Evolutionary conservation across 2,888 invertebrate genomes (phyloP).

Genomic region (Marasmarcha lunaedactyla): DNA sequence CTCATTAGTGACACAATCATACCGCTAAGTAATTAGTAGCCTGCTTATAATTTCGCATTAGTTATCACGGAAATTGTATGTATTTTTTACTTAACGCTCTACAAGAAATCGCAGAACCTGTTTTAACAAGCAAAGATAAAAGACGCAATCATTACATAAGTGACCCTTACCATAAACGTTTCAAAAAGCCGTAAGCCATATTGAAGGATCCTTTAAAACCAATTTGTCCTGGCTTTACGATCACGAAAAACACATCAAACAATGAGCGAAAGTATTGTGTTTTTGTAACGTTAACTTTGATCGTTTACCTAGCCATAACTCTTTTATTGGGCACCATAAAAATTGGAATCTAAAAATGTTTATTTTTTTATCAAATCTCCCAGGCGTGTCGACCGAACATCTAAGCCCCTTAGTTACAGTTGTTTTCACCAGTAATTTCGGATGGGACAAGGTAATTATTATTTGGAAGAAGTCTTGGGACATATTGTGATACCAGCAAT

Average conservation of each 20-base stretch:
- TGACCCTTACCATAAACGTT: slow-evolving; percentile 27
- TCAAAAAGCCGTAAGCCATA: slow-evolving; percentile 28
- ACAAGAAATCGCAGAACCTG: no score
- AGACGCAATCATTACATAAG: background rate
- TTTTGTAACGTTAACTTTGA: slow-evolving; percentile 48
- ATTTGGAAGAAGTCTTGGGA: slow-evolving; percentile 27
- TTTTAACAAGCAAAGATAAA: no score
- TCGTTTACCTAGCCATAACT: slow-evolving; percentile 49
- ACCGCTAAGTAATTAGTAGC: background rate
- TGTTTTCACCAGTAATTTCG: slow-evolving; percentile 22
- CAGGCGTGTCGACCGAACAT: slow-evolving; percentile 18
- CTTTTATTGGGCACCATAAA: slow-evolving; percentile 28
- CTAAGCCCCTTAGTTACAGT: slow-evolving; percentile 26
- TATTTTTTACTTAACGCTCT: no score
- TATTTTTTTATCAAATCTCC: slow-evolving; percentile 19
- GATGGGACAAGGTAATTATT: slow-evolving; percentile 25
- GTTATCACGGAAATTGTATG: no score
- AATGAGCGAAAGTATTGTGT: slow-evolving; percentile 50
- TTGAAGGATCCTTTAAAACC: slow-evolving; percentile 42
- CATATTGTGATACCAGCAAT: slow-evolving; percentile 34
- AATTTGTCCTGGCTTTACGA: slow-evolving; percentile 59
- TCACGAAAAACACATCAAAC: slow-evolving; percentile 46
- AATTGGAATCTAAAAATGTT: slow-evolving; percentile 19
- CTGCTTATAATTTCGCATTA: no score
- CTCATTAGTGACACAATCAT: background rate